A percentile compares a stretch with the other conserved stretches of the same genome.
These are phyloP conservation scores for Smittia aterrima DNA, from an alignment of 2,888 invertebrate species.

Conservation along the genomic window DNA sequence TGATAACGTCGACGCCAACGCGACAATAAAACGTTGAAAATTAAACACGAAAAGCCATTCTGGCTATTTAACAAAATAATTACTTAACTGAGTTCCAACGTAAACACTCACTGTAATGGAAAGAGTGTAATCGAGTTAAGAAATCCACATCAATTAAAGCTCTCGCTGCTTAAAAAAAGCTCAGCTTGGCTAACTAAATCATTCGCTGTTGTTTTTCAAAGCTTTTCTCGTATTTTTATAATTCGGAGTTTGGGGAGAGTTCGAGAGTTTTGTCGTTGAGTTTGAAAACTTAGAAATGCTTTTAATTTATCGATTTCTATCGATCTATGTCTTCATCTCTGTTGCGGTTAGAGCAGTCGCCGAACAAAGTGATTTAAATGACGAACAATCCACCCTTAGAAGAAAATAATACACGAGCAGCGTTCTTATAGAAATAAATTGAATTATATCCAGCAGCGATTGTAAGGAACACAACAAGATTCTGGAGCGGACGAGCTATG, in stretches of 20 bases:
- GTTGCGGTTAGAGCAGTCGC: too few relatives aligned
- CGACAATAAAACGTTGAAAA: constrained; percentile 6
- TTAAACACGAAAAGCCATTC: constrained; percentile 1
- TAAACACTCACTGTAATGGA: constrained; percentile 1
- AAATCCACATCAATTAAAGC: constrained; percentile 9
- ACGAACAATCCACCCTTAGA: neutral
- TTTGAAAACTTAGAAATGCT: too few relatives aligned
- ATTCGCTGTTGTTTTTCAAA: neutral
- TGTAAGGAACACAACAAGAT: constrained; percentile 18
- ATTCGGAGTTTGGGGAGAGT: too few relatives aligned
- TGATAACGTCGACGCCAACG: constrained; percentile 4
- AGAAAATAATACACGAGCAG: constrained; percentile 5
- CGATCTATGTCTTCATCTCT: too few relatives aligned
- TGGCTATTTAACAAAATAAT: neutral
- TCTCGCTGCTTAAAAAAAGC: neutral
- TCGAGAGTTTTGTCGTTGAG: too few relatives aligned
- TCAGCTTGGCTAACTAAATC: neutral
- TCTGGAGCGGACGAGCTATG: neutral
- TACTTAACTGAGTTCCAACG: neutral
- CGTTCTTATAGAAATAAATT: constrained; percentile 40
- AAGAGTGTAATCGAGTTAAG: constrained; percentile 1
- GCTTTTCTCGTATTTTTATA: neutral
- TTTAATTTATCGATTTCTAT: too few relatives aligned
- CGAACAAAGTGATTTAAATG: too few relatives aligned
- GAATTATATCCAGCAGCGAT: constrained; percentile 38